Evolutionary conservation across 2,113 vertebrate species (phyloP).

Genomic region (Dicaeum eximium): DNA sequence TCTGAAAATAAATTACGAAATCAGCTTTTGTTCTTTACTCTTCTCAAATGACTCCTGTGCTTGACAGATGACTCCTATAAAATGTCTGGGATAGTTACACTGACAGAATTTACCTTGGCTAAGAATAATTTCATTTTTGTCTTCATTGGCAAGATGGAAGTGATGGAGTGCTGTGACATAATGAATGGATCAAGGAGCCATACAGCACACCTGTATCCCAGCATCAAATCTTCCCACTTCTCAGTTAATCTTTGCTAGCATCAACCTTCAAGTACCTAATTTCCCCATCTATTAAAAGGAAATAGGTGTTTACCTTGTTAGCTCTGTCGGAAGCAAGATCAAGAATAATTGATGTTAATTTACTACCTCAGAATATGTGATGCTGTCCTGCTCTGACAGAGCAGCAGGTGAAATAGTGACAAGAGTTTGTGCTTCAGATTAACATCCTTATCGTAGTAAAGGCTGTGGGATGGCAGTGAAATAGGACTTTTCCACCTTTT

Average conservation of each 20-base stretch:
- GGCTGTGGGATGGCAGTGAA: neutral
- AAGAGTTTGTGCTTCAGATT: neutral
- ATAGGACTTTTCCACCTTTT: neutral
- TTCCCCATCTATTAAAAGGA: neutral
- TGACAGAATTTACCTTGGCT: constrained; percentile 7
- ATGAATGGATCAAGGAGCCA: neutral
- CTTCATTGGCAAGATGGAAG: neutral
- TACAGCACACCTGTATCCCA: neutral
- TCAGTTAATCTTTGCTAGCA: neutral
- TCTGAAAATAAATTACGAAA: neutral
- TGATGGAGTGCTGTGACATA: neutral
- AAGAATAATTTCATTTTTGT: neutral
- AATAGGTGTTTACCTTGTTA: neutral
- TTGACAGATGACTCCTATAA: neutral
- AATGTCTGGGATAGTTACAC: neutral
- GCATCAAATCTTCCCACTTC: neutral
- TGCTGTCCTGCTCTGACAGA: neutral
- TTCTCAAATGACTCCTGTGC: neutral
- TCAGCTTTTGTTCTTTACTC: neutral
- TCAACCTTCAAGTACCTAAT: neutral
- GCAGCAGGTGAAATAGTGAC: neutral
- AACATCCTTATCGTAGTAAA: neutral
- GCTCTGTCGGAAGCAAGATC: neutral
- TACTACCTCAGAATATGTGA: neutral
- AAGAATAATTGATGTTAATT: neutral